Percentiles rank a stretch among this genome's conserved stretches.
phyloP scores from a whole-genome alignment of 2,797 vertebrate species.

The Molossus molossus region DNA sequence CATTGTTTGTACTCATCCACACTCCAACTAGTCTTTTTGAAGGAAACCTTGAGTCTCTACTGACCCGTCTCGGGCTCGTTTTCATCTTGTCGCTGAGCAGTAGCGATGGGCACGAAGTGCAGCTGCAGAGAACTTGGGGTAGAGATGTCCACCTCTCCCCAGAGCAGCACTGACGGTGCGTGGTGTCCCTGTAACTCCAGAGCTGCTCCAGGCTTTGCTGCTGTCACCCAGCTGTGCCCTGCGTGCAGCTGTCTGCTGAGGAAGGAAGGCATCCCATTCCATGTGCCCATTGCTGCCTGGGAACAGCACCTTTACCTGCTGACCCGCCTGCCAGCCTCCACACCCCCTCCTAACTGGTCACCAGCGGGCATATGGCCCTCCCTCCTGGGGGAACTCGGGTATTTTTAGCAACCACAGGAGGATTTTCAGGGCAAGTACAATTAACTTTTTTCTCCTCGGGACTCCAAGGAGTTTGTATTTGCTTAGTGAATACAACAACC shows the following conservation, averaged over 20 bases:
- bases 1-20: not conserved
- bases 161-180: not conserved
- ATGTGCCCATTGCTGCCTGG: not conserved
- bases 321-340: not conserved
- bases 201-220: not conserved
- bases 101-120: too few relatives aligned
- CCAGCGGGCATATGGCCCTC: not conserved
- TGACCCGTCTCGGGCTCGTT: not conserved
- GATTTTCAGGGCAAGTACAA: constrained; percentile 42
- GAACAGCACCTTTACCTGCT: not conserved
- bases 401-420: constrained; percentile 38
- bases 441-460: constrained; percentile 17
- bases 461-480: constrained; percentile 54
- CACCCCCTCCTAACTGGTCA: not conserved
- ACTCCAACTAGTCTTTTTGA: constrained; percentile 14
- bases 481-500: constrained; percentile 12
- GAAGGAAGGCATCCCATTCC: not conserved
- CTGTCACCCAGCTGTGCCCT: not conserved
- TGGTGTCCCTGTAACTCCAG: not conserved
- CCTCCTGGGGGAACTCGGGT: not conserved
- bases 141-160: not conserved
- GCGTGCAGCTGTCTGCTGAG: not conserved
- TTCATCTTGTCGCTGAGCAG: not conserved
- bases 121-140: not conserved
- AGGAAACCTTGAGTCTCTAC: not conserved